Evolutionary conservation across 2,113 vertebrate species (phyloP), one percentile per base, ranked within the genome.

Genomic region (Mesoclemmys tuberculata): DNA sequence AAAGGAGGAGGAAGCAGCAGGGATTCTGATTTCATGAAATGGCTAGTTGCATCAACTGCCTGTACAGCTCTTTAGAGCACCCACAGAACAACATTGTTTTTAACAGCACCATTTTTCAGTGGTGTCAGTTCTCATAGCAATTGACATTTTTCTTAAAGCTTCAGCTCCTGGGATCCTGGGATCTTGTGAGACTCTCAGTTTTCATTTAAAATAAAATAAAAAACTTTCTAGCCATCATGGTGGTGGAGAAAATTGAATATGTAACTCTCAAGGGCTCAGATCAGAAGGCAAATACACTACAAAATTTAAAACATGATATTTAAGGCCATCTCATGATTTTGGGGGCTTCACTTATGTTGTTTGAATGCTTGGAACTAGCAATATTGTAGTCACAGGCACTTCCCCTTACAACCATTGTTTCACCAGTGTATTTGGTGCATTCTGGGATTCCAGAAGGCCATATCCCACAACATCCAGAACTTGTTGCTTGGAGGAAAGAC

Each of bases 301-400:
- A 38, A 22, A 58, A 8, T n/a, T 71, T 10, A 71, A 71, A 38
- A 5, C 64, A 38, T 71, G 64, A 38, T 10, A 9, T 38, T 38
- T 21, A 71, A 38, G n/a, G 35, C n/a, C 64, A 71, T 21, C 35
- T 71, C 64, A 22, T 21, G 64, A 22, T 38, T 71, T 68, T 10
- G 64, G n/a, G 64, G 64, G 19, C 19, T 8, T 71, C 19, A 21
- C 5, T 31, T 61, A 71, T 22, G n/a, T 21, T n/a, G 10, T 82
- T 31, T 2, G 77, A 75, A 41, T 10, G 38, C 19, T 90, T 51
- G 51, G 75, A 78, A n/a, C 13, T 80, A 38, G 61, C 41, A 0
- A 1, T 8, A 18, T 0, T 0, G 1, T 12, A 5, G 5, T 12
- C 3, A 51, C 4, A 0, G 1, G 5, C 0, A 0, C 13, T 29